Conservation (phyloP, 2,797 vertebrate genomes). For the Sebastes minor region DNA sequence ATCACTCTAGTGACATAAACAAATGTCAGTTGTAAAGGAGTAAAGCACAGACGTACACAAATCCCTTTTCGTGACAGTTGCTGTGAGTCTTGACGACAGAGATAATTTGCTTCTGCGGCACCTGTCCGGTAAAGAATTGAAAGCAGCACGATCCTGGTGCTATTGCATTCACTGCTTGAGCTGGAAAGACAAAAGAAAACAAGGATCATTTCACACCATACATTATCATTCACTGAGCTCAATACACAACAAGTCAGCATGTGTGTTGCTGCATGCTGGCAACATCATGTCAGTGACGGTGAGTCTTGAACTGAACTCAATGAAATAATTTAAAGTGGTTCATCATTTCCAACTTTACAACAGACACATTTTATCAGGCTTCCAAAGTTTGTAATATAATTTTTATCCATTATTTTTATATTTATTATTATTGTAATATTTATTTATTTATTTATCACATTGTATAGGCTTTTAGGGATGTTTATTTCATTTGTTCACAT, state of each 20-base stretch:
- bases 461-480: neutral
- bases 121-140: neutral
- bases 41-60: constrained; percentile 14
- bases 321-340: neutral
- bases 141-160: constrained; percentile 23
- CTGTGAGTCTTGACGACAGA: neutral
- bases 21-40: no score
- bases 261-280: neutral
- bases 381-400: neutral
- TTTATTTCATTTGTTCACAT: no score
- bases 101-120: fast-evolving
- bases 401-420: no score
- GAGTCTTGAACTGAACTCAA: neutral
- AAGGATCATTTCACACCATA: no score
- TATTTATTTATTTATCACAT: no score
- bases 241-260: neutral
- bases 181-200: neutral
- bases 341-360: neutral
- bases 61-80: fast-evolving
- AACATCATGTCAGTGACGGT: no score
- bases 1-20: no score
- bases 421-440: no score
- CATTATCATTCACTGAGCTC: neutral
- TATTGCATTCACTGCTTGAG: neutral
- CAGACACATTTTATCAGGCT: neutral